Percentiles rank a stretch among this genome's conserved stretches.
Conservation (phyloP, 1,140 invertebrate species). For the Andricus grossulariae region DNA sequence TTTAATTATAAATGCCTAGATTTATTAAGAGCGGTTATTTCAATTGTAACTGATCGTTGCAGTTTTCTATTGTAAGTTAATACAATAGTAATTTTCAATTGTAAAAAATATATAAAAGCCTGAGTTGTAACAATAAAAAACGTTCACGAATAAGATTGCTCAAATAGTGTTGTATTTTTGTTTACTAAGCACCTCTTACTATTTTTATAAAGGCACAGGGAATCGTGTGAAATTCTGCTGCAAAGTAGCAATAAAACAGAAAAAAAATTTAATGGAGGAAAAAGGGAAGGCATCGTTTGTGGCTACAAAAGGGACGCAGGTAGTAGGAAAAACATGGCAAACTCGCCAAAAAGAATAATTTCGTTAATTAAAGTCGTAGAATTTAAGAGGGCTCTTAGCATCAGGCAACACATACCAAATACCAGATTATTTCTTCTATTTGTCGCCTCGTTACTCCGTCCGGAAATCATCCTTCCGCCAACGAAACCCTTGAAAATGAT, state of each 20-base stretch:
- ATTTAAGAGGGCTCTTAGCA: slow-evolving; percentile 10
- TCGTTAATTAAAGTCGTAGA: slow-evolving; percentile 30
- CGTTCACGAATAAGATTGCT: not conserved
- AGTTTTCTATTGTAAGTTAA: too few relatives aligned
- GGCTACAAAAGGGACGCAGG: not conserved
- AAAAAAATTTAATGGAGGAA: not conserved
- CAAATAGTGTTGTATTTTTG: not conserved
- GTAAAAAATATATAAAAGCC: too few relatives aligned
- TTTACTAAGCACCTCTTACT: not conserved
- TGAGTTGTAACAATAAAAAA: not conserved
- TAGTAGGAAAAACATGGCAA: not conserved
- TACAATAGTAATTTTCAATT: too few relatives aligned
- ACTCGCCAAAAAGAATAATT: slow-evolving; percentile 14
- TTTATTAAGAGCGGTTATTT: too few relatives aligned
- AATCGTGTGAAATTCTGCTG: not conserved
- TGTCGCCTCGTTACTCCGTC: slow-evolving; percentile 17
- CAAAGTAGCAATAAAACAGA: not conserved
- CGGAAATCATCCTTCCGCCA: slow-evolving; percentile 1
- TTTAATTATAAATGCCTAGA: too few relatives aligned
- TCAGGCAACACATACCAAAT: slow-evolving; percentile 22
- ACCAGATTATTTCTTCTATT: not conserved
- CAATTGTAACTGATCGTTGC: too few relatives aligned
- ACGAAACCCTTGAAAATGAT: not conserved
- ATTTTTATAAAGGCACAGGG: not conserved
- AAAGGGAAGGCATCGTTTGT: slow-evolving; percentile 16